Percentiles rank a stretch among this genome's conserved stretches.
Evolutionary conservation across 2,797 vertebrate species (phyloP).

Genomic region (Scleropages formosus): DNA sequence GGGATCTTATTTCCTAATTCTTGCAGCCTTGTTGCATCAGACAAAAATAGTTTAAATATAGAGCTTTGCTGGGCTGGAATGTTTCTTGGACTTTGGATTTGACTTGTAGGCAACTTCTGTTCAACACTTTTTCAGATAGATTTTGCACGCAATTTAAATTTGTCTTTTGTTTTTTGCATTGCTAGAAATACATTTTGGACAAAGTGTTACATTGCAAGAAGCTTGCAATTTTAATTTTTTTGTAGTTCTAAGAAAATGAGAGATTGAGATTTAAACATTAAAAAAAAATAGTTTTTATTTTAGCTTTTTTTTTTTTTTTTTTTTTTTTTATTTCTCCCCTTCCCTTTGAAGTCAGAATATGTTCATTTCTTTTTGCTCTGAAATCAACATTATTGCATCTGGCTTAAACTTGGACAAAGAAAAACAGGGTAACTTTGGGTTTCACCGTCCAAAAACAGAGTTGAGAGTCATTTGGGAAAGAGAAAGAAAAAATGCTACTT

Average conservation of each 20-base stretch:
- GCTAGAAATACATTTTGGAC: background rate
- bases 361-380: constrained; percentile 62
- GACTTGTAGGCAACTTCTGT: constrained; percentile 34
- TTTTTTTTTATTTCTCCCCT: constrained; percentile 25
- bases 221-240: constrained; percentile 32
- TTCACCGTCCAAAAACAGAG: constrained; percentile 65
- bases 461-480: constrained; percentile 49
- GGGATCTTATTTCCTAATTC: constrained; percentile 61
- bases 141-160: constrained; percentile 18
- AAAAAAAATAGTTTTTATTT: constrained; percentile 52
- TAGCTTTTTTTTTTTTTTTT: constrained; percentile 37
- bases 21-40: constrained; percentile 74
- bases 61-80: constrained; percentile 50
- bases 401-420: constrained; percentile 56
- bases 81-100: constrained; percentile 48
- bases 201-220: constrained; percentile 27
- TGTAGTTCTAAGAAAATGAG: constrained; percentile 16
- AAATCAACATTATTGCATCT: constrained; percentile 52
- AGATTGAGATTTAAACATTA: constrained; percentile 42
- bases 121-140: constrained; percentile 24
- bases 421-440: constrained; percentile 56
- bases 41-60: constrained; percentile 65
- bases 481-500: constrained; percentile 65
- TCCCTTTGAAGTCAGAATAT: constrained; percentile 60
- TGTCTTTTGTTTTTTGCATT: background rate